Evolutionary conservation across 2,888 invertebrate genomes (phyloP).

Genomic region (Drosophila atripex): DNA sequence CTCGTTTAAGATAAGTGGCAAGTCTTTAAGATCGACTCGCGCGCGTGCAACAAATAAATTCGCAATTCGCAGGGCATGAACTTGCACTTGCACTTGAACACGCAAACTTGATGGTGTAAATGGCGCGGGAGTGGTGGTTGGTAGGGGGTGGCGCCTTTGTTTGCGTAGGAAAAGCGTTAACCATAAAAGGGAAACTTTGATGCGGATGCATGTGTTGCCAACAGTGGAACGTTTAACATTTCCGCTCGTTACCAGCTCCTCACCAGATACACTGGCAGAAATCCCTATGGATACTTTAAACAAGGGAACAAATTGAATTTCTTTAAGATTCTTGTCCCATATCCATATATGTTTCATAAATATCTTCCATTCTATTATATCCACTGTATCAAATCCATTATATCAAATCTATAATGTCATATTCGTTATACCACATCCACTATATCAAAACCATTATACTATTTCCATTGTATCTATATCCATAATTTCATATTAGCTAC

Average conservation of each 20-base stretch:
- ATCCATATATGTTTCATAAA: too few species aligned
- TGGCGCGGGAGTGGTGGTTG: neutral
- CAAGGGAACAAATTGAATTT: neutral
- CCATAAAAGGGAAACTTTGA: constrained; percentile 46
- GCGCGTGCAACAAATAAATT: constrained; percentile 46
- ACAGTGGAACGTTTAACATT: constrained; percentile 46
- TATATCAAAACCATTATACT: too few species aligned
- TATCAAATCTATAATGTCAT: too few species aligned
- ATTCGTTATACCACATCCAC: too few species aligned
- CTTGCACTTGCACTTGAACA: constrained; percentile 54
- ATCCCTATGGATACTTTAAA: neutral
- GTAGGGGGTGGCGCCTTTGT: constrained; percentile 28
- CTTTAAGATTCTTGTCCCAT: too few species aligned
- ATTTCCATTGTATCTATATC: too few species aligned
- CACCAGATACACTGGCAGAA: constrained; percentile 13
- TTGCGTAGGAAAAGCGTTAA: constrained; percentile 34
- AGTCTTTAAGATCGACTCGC: constrained; percentile 29
- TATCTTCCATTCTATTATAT: too few species aligned
- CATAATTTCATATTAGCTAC: too few species aligned
- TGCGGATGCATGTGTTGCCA: constrained; percentile 46
- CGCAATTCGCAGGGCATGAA: constrained; percentile 44
- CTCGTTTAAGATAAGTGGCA: constrained; percentile 43
- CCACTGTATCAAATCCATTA: too few species aligned
- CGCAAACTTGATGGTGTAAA: constrained; percentile 29
- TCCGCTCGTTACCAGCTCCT: constrained; percentile 15